Evolutionary conservation across 2,888 invertebrate species (phyloP).

Genomic region (Oligia latruncula): DNA sequence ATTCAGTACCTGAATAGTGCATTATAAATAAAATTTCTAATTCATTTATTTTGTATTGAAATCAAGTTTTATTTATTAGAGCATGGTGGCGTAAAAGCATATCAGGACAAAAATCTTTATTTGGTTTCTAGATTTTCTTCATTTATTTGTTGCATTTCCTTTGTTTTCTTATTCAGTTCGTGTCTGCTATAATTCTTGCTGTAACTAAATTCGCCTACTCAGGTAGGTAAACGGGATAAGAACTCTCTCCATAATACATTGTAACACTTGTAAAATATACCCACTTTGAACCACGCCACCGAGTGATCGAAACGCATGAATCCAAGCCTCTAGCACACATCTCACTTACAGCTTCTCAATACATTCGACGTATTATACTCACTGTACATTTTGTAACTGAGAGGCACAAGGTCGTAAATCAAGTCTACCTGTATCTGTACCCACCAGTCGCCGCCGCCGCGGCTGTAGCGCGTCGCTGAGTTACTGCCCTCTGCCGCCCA

Average conservation of each 20-base stretch:
- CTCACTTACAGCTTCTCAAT: conserved; percentile 89
- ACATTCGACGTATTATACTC: conserved; percentile 85
- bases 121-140: conserved; percentile 66
- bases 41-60: conserved; percentile 60
- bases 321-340: conserved; percentile 90
- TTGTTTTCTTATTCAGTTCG: conserved; percentile 70
- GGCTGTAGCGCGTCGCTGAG: conserved; percentile 71
- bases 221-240: conserved; percentile 78
- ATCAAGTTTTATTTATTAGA: conserved; percentile 62
- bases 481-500: conserved; percentile 88
- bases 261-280: conserved; percentile 86
- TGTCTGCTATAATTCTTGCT: conserved; percentile 69
- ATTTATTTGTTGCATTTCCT: conserved; percentile 65
- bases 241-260: conserved; percentile 84
- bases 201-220: conserved; percentile 70
- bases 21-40: conserved; percentile 59
- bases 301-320: conserved; percentile 90
- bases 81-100: conserved; percentile 79
- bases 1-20: conserved; percentile 68
- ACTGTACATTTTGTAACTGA: conserved; percentile 87
- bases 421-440: conserved; percentile 62
- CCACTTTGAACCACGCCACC: conserved; percentile 89
- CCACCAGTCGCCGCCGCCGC: conserved; percentile 57
- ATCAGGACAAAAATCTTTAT: conserved; percentile 49
- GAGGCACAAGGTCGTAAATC: conserved; percentile 86